phyloP scores from a whole-genome alignment of 2,113 vertebrate genomes.

The Syrrhaptes paradoxus region DNA sequence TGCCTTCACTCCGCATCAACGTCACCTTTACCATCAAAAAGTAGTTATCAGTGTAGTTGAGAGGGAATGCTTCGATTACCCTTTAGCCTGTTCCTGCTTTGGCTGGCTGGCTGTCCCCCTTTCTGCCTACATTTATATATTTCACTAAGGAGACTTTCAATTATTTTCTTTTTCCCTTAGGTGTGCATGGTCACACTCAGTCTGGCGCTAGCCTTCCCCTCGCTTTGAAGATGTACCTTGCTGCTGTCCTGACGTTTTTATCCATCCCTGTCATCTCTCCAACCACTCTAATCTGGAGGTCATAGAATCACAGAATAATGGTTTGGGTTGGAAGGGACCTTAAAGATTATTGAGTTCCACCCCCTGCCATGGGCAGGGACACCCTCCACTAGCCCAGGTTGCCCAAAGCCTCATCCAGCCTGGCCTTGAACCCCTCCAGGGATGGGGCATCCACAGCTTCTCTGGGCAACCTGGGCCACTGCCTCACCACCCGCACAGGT shows the following conservation, averaged over 20 bases:
- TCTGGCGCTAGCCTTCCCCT: background rate
- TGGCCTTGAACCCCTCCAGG: background rate
- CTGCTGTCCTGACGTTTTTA: background rate
- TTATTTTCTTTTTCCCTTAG: background rate
- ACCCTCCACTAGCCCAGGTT: accelerated
- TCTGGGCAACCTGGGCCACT: background rate
- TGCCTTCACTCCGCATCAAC: background rate
- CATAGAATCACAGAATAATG: background rate
- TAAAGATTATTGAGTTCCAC: accelerated
- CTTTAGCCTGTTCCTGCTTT: background rate
- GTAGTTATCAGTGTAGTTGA: background rate
- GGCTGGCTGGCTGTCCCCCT: background rate
- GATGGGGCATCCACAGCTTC: background rate
- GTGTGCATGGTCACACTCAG: accelerated
- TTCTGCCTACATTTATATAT: background rate
- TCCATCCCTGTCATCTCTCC: background rate
- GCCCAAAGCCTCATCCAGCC: accelerated
- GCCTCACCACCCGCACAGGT: accelerated
- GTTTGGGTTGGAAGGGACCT: background rate
- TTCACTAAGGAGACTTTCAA: background rate
- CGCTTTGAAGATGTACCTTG: accelerated
- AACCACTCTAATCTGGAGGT: background rate
- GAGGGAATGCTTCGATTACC: background rate
- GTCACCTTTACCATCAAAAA: background rate
- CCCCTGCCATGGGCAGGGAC: background rate